These are phyloP conservation scores for Drosophila navojoa DNA, from an alignment of 1,140 invertebrate genomes.

Conservation along the genomic window DNA sequence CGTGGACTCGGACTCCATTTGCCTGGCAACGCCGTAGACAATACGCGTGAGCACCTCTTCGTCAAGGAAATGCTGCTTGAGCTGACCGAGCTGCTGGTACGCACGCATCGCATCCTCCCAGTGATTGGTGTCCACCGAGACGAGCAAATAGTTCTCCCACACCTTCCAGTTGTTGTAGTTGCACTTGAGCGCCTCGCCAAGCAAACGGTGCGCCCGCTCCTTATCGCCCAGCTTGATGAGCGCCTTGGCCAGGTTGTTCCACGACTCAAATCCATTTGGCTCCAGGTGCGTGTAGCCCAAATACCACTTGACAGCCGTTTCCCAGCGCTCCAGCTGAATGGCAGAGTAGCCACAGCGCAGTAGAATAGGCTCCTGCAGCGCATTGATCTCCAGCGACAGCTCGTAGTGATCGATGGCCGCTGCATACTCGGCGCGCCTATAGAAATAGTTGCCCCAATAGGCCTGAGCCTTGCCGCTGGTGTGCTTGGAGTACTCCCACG, in stretches of 20 bases:
- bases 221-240: slow-evolving; percentile 95
- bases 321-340: slow-evolving; percentile 91
- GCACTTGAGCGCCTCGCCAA: slow-evolving; percentile 95
- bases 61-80: slow-evolving; percentile 93
- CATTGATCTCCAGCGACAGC: slow-evolving; percentile 92
- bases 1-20: slow-evolving; percentile 85
- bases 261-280: slow-evolving; percentile 95
- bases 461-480: slow-evolving; percentile 92
- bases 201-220: slow-evolving; percentile 90
- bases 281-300: slow-evolving; percentile 94
- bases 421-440: slow-evolving; percentile 89
- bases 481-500: slow-evolving; percentile 94
- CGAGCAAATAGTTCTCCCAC: slow-evolving; percentile 97
- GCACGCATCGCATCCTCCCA: slow-evolving; percentile 92
- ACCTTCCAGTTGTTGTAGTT: slow-evolving; percentile 98
- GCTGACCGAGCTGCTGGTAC: slow-evolving; percentile 92
- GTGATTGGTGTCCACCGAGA: slow-evolving; percentile 90
- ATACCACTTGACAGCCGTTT: slow-evolving; percentile 93
- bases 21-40: slow-evolving; percentile 88
- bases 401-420: slow-evolving; percentile 92
- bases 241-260: slow-evolving; percentile 98
- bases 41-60: slow-evolving; percentile 90
- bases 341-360: slow-evolving; percentile 93
- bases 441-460: slow-evolving; percentile 93
- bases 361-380: slow-evolving; percentile 93